A percentile compares a stretch with the other conserved stretches of the same genome.
These are phyloP conservation scores for Pontoporia blainvillei DNA, from an alignment of 2,113 vertebrate species.

Conservation along the genomic window DNA sequence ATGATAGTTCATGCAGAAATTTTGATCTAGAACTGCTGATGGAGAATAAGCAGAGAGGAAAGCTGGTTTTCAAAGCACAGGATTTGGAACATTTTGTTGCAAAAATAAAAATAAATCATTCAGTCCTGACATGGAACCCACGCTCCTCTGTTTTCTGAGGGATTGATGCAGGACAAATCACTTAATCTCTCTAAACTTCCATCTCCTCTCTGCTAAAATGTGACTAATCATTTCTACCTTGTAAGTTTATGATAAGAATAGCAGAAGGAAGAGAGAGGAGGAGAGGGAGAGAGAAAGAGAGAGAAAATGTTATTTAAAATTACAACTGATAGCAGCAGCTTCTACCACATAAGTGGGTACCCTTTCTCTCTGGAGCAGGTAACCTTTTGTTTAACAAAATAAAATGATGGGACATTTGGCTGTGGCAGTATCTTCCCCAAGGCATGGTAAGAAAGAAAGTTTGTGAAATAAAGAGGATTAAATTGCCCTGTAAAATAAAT, in stretches of 20 bases:
- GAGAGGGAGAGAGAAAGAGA: too few relatives aligned
- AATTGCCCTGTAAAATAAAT: not conserved
- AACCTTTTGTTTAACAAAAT: constrained; percentile 16
- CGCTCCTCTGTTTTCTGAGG: not conserved
- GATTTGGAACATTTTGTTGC: not conserved
- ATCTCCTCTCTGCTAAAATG: not conserved
- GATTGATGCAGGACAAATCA: not conserved
- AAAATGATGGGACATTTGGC: not conserved
- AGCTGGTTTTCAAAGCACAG: not conserved
- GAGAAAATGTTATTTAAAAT: not conserved
- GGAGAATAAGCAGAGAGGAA: not conserved
- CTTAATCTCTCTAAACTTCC: not conserved
- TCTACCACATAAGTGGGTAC: not conserved
- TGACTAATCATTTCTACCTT: not conserved
- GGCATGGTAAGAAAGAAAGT: not conserved
- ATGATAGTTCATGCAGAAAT: not conserved
- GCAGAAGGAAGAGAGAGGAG: not conserved
- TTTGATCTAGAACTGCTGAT: not conserved
- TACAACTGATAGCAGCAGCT: not conserved
- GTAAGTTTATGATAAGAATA: not conserved
- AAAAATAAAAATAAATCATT: not conserved
- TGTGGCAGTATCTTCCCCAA: not conserved
- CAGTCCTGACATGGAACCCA: not conserved
- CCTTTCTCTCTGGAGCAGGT: not conserved
- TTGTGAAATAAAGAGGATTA: not conserved